A percentile compares a stretch with the other conserved stretches of the same genome.
phyloP scores from a whole-genome alignment of 2,888 invertebrate species.

The Eugnorisma glareosa region DNA sequence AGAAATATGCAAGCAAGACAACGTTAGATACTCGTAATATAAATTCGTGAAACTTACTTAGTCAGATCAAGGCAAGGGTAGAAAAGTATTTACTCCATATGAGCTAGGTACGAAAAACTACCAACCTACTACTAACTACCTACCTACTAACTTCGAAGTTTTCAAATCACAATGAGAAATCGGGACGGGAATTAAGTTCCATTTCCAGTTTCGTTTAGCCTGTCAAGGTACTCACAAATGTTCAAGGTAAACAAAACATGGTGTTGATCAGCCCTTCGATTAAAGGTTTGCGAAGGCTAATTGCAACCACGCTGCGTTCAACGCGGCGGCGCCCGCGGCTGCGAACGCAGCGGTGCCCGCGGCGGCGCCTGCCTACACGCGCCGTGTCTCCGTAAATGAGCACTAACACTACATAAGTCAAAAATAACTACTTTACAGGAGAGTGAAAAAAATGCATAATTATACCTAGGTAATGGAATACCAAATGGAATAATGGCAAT shows the following conservation, averaged over 20 bases:
- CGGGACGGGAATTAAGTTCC: not conserved
- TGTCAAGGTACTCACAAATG: not conserved
- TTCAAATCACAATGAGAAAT: not conserved
- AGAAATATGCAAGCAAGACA: not conserved
- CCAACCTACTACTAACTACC: too few relatives aligned
- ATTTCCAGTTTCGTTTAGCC: not conserved
- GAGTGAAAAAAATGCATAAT: too few relatives aligned
- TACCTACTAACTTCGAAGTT: not conserved
- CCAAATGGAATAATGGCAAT: too few relatives aligned
- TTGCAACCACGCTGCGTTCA: too few relatives aligned
- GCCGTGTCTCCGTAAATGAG: too few relatives aligned
- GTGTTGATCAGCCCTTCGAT: not conserved
- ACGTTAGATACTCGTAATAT: not conserved
- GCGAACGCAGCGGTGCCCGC: too few relatives aligned
- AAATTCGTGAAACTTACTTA: slow-evolving; percentile 6
- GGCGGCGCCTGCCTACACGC: too few relatives aligned
- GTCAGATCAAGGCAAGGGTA: not conserved
- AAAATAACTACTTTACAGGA: too few relatives aligned
- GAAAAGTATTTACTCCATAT: not conserved
- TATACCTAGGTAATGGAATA: too few relatives aligned
- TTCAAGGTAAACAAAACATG: not conserved
- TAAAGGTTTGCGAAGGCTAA: not conserved
- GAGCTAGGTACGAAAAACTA: too few relatives aligned
- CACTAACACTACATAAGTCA: too few relatives aligned
- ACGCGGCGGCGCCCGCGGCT: too few relatives aligned